phyloP scores from a whole-genome alignment of 2,797 vertebrate species.

The Borostomias antarcticus region DNA sequence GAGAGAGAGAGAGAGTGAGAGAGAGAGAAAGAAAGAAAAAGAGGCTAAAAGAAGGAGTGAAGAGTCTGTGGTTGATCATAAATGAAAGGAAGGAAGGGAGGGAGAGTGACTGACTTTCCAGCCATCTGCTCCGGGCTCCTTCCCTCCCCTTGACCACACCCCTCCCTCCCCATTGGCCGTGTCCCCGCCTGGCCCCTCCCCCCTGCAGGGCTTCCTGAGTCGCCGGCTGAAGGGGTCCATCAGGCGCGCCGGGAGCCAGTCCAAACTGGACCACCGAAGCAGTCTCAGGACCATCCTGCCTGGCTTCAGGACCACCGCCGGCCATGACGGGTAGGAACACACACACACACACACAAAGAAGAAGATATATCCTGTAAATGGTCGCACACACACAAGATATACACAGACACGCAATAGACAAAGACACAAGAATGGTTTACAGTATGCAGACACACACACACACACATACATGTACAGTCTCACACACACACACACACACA shows the following conservation, averaged over 20 bases:
- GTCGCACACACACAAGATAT: not conserved
- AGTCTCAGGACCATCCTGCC: constrained; percentile 86
- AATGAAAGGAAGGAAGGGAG: constrained; percentile 8
- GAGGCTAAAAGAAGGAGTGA: not conserved
- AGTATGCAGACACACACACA: too few relatives aligned
- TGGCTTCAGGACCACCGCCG: constrained; percentile 72
- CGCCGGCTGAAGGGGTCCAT: constrained; percentile 85
- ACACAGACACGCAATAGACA: too few relatives aligned
- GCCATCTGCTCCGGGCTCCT: not conserved
- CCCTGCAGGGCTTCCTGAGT: constrained; percentile 80
- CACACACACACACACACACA: not conserved
- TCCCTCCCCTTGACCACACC: not conserved
- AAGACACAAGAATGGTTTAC: too few relatives aligned
- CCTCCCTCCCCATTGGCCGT: not conserved
- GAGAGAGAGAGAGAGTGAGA: not conserved
- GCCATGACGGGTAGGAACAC: constrained; percentile 15
- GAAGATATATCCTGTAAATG: not conserved
- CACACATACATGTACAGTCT: too few relatives aligned
- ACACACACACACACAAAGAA: not conserved
- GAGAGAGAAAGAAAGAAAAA: not conserved
- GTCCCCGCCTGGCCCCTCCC: not conserved
- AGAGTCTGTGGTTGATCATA: not conserved
- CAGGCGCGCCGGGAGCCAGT: constrained; percentile 84
- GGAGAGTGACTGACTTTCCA: constrained; percentile 5
- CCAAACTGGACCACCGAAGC: constrained; percentile 85